Evolutionary conservation across 2,113 vertebrate genomes (phyloP).

Genomic region (Damaliscus lunatus): DNA sequence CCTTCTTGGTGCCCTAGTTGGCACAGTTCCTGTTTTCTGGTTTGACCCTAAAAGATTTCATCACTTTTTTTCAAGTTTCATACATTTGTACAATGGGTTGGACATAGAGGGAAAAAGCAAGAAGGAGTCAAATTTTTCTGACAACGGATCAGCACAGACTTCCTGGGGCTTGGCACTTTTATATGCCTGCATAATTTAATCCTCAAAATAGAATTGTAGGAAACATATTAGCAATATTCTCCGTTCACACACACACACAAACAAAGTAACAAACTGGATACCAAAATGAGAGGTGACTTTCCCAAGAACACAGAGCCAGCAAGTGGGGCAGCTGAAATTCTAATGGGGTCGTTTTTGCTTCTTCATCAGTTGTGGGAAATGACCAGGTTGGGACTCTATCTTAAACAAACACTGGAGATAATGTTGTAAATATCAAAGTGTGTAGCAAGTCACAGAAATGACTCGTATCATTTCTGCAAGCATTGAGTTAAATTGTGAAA

Average conservation of each 20-base stretch:
- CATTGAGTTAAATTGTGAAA: neutral
- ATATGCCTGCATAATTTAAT: neutral
- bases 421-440: neutral
- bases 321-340: neutral
- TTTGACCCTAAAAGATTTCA: neutral
- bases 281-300: neutral
- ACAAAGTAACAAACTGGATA: neutral
- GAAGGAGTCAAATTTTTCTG: neutral
- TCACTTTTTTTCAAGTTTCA: neutral
- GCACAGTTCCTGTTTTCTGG: neutral
- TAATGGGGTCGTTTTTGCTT: neutral
- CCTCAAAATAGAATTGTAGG: slow-evolving; percentile 25
- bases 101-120: neutral
- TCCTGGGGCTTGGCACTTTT: neutral
- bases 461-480: neutral
- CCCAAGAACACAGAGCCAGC: neutral
- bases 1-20: neutral
- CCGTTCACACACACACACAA: neutral
- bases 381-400: neutral
- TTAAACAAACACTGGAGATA: neutral
- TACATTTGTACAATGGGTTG: neutral
- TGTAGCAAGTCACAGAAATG: neutral
- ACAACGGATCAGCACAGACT: neutral
- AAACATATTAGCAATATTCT: neutral
- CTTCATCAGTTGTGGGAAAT: neutral